Evolutionary conservation across 2,888 invertebrate genomes (phyloP), one percentile per base, ranked within the genome.

Genomic region (Sicus ferrugineus): DNA sequence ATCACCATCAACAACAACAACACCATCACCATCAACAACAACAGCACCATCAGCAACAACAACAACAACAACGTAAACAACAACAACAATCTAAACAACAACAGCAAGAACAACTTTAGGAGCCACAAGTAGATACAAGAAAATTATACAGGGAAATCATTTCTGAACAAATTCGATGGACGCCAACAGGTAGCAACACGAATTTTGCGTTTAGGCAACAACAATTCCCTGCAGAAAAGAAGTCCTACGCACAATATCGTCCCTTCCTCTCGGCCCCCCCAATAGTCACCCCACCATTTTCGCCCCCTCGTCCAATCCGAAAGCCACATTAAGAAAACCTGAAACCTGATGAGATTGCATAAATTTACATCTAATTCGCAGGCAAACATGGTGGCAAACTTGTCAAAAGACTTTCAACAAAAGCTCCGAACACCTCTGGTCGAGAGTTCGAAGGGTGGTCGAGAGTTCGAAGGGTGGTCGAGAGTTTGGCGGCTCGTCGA

Each of bases 401-500:
- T 59, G 59, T 59, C 59, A 59, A 59, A n/a, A 59, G 59, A 34
- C 59, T 30, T 30, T 58, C 34, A 59, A 59, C 11, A 59, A 59
- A 59, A 34, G 59, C 59, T 34, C 34, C 19, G 59, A 34, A 59
- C 23, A 34, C 34, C 38, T 59, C 14, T 21, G 21, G 28, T n/a
- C n/a, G n/a, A n/a, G n/a, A n/a, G n/a, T n/a, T n/a, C n/a, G n/a
- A n/a, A n/a, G n/a, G n/a, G n/a, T n/a, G n/a, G n/a, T n/a, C n/a
- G n/a, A n/a, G n/a, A n/a, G n/a, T n/a, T n/a, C n/a, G n/a, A n/a
- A n/a, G n/a, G n/a, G n/a, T n/a, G n/a, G n/a, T n/a, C n/a, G n/a
- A n/a, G n/a, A n/a, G n/a, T n/a, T n/a, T n/a, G n/a, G n/a, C n/a
- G n/a, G n/a, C n/a, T n/a, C n/a, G n/a, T n/a, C n/a, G n/a, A n/a